Conservation (phyloP, 2,888 invertebrate species). For the Empis stercorea region DNA sequence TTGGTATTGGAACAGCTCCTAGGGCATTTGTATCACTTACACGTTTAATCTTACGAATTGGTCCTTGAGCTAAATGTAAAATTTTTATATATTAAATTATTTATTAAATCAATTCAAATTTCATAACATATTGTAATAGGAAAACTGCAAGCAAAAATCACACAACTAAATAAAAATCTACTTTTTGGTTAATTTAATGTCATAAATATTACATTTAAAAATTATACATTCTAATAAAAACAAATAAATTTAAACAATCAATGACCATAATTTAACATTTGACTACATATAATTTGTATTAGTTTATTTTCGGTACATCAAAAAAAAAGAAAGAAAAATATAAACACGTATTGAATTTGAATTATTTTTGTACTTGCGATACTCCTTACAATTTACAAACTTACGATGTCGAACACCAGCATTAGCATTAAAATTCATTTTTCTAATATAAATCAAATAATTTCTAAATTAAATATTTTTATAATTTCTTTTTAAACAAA, state of each 20-base stretch:
- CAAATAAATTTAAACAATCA: neutral
- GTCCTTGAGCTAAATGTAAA: slow-evolving; percentile 25
- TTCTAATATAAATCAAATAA: neutral
- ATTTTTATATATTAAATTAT: slow-evolving; percentile 2
- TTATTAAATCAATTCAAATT: neutral
- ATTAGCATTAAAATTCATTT: slow-evolving; percentile 34
- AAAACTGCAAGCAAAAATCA: slow-evolving; percentile 24
- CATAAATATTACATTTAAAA: neutral
- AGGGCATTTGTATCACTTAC: slow-evolving; percentile 57
- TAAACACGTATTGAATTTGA: too few relatives aligned
- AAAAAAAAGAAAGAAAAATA: too few relatives aligned
- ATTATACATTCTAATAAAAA: too few relatives aligned
- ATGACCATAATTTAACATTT: slow-evolving; percentile 4
- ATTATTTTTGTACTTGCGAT: slow-evolving; percentile 21
- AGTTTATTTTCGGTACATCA: slow-evolving; percentile 6
- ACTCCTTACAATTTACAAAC: slow-evolving; percentile 32
- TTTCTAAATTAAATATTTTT: neutral
- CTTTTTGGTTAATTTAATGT: neutral
- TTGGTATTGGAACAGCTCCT: slow-evolving; percentile 37
- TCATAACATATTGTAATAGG: slow-evolving; percentile 7
- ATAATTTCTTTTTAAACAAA: neutral
- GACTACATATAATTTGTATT: slow-evolving; percentile 5
- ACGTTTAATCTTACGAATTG: slow-evolving; percentile 38
- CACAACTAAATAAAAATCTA: neutral
- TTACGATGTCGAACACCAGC: slow-evolving; percentile 33